These are phyloP conservation scores for Camponotus pennsylvanicus DNA, from an alignment of 1,140 invertebrate genomes.

Conservation along the genomic window DNA sequence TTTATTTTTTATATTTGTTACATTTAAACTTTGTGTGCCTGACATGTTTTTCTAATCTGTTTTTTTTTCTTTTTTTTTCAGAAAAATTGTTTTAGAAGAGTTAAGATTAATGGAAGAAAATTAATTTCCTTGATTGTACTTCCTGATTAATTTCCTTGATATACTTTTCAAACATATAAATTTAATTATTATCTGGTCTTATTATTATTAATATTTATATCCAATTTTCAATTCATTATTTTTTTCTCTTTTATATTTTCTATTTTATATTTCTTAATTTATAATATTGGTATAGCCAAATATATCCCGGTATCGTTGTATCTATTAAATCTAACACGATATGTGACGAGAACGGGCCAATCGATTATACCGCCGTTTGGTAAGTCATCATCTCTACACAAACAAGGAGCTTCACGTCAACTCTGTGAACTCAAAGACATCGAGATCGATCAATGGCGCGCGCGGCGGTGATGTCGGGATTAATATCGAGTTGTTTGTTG, in stretches of 20 bases:
- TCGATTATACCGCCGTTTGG: constrained; percentile 43
- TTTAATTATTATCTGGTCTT: not conserved
- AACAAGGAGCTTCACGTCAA: constrained; percentile 52
- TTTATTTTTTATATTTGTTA: no score
- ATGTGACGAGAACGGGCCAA: constrained; percentile 49
- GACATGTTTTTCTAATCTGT: no score
- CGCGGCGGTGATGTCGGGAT: constrained; percentile 25
- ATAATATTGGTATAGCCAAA: no score
- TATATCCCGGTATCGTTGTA: not conserved
- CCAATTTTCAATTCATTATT: no score
- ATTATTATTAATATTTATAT: not conserved
- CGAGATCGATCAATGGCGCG: constrained; percentile 54
- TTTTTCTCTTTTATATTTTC: no score
- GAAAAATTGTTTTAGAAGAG: no score
- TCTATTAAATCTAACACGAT: constrained; percentile 56
- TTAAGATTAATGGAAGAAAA: no score
- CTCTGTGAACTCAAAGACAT: constrained; percentile 49
- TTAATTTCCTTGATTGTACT: no score
- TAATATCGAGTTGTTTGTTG: constrained; percentile 69
- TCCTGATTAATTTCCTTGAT: not conserved
- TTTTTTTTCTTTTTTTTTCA: no score
- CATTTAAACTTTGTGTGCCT: no score
- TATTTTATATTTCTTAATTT: not conserved
- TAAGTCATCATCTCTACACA: constrained; percentile 23
- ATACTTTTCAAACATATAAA: no score